Percentiles rank a stretch among this genome's conserved stretches.
These are phyloP conservation scores for Penaeus japonicus DNA, from an alignment of 1,140 invertebrate genomes.

Conservation along the genomic window DNA sequence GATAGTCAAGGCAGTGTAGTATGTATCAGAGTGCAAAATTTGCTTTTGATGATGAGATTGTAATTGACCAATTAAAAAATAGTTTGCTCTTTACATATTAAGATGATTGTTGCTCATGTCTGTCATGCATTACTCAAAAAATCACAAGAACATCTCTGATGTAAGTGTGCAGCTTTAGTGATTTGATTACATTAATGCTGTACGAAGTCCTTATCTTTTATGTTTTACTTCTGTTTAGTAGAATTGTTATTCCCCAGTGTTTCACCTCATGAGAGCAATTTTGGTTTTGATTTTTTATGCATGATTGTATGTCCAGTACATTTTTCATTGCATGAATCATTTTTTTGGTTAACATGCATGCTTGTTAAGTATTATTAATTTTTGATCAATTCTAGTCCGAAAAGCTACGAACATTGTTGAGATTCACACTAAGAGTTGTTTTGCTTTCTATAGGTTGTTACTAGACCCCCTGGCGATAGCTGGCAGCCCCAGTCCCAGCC, in stretches of 20 bases:
- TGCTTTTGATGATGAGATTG: no score
- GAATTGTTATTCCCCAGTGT: neutral
- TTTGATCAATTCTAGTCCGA: neutral
- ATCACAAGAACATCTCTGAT: neutral
- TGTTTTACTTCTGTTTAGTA: conserved; percentile 3
- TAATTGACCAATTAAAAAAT: no score
- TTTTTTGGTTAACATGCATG: conserved; percentile 16
- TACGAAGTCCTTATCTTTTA: neutral
- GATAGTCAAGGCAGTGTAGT: conserved; percentile 18
- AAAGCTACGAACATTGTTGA: neutral
- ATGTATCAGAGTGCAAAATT: conserved; percentile 3
- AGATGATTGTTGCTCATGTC: neutral
- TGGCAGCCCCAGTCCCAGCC: conserved; percentile 51
- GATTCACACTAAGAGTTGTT: conserved; percentile 51
- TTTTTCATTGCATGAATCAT: conserved; percentile 34
- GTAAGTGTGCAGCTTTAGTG: conserved; percentile 11
- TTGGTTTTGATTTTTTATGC: conserved; percentile 20
- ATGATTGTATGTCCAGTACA: conserved; percentile 23
- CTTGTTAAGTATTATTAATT: neutral
- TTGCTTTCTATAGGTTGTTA: conserved; percentile 56
- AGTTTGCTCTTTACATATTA: no score
- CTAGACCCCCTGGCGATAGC: conserved; percentile 51
- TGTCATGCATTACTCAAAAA: neutral
- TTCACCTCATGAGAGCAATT: neutral
- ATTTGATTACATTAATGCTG: neutral